These are phyloP conservation scores for Eristalis pertinax DNA, from an alignment of 2,888 invertebrate genomes.

Conservation along the genomic window DNA sequence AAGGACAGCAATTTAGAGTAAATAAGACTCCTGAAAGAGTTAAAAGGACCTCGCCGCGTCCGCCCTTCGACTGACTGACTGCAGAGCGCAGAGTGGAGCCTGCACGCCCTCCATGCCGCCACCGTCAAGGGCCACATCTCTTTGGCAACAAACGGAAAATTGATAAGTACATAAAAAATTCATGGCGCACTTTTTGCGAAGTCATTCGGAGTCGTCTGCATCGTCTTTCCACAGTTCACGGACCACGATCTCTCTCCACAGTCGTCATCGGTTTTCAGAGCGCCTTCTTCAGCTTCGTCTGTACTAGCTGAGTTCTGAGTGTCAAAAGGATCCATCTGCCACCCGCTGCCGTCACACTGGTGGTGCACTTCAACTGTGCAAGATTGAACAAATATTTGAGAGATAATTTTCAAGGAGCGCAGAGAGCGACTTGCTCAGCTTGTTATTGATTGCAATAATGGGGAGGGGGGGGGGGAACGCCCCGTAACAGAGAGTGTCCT, in stretches of 20 bases:
- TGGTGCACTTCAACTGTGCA: slow-evolving; percentile 51
- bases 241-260: too few species aligned
- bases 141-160: slow-evolving; percentile 63
- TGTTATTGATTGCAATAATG: slow-evolving; percentile 63
- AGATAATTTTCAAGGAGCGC: slow-evolving; percentile 59
- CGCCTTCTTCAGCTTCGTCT: background rate
- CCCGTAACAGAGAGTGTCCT: background rate
- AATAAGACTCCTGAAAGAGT: slow-evolving; percentile 57
- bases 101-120: background rate
- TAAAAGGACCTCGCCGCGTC: slow-evolving; percentile 55
- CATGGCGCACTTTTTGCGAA: slow-evolving; percentile 56
- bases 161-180: slow-evolving; percentile 70
- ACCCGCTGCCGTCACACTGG: background rate
- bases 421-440: slow-evolving; percentile 19
- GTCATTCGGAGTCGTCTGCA: slow-evolving; percentile 39
- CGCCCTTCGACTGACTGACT: slow-evolving; percentile 19
- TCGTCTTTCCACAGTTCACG: background rate
- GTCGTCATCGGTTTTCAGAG: slow-evolving; percentile 1
- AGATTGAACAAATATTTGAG: slow-evolving; percentile 68
- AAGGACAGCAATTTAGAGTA: slow-evolving; percentile 47
- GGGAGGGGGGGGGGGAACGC: background rate
- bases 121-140: slow-evolving; percentile 15
- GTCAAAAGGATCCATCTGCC: background rate
- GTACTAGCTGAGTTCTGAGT: background rate
- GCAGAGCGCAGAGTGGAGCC: slow-evolving; percentile 21